Base-by-base conservation (phyloP, 2,113 vertebrate genomes). In the Sula dactylatra region DNA sequence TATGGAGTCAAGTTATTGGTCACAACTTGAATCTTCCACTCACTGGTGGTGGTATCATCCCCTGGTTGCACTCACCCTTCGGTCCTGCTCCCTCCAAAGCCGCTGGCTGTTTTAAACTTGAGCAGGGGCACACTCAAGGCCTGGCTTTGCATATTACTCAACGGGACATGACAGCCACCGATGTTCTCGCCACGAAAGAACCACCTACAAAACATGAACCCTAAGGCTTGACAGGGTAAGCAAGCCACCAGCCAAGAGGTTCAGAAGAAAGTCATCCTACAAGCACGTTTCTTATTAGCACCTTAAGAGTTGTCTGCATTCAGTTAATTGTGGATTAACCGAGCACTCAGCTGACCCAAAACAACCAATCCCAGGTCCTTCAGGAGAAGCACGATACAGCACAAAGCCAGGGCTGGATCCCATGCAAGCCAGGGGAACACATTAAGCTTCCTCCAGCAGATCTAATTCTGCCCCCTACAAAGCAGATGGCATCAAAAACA, bases 31-130 rank as follows among this genome's bases (percentile, higher is more conserved):
- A 32, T 26, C 31, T 26, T 67, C 59, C 31, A 27, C 32, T 59
- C 62, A 17, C 1, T 0, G 2, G 36, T 2, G 2, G 34, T 11
- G 19, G n/a, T 45, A 47, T 24, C 52, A 88, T 9, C 32, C 29
- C 38, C 44, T 29, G 21, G 25, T 13, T 16, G 10, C 27, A 34
- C 10, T 42, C 32, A 7, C 9, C 12, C 10, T 47, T 47, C 3
- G 0, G 6, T 62, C 81, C 58, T 17, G n/a, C 34, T 54, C 29
- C 45, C 69, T 64, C 27, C 49, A 36, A 69, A 64, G 27, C 69
- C 1, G 0, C 55, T 29, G 9, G 31, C 7, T 59, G 27, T 25
- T 50, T 44, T 49, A 45, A 32, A 65, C 56, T 29, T 4, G 3
- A 78, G 62, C 9, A 7, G 44, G 7, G 3, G 22, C n/a, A 61